Percentiles rank a stretch among this genome's conserved stretches.
Conservation (phyloP, 2,888 invertebrate species). For the Pristionchus maxplancki region DNA sequence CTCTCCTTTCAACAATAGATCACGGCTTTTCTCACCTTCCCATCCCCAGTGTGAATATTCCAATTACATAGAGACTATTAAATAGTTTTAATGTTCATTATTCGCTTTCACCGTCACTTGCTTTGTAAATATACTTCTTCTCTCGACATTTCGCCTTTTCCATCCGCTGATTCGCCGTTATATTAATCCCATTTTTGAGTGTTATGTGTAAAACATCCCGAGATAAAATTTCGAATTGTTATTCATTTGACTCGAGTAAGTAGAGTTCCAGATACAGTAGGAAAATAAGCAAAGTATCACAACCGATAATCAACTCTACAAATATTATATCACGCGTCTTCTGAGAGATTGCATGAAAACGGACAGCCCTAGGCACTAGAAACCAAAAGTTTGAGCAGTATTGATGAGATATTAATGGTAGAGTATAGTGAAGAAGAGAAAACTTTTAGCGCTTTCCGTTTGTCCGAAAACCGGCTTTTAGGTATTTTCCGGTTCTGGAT, state of each 20-base stretch:
- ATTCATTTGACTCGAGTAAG: not conserved
- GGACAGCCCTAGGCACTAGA: too few relatives aligned
- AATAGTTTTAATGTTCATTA: slow-evolving; percentile 26
- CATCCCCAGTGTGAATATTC: slow-evolving; percentile 33
- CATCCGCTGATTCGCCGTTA: slow-evolving; percentile 26
- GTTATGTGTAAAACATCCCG: slow-evolving; percentile 34
- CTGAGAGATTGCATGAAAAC: too few relatives aligned
- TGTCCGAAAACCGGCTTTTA: too few relatives aligned
- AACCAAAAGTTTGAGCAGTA: too few relatives aligned
- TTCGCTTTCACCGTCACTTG: slow-evolving; percentile 32
- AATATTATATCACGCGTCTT: slow-evolving; percentile 9
- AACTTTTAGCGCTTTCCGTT: too few relatives aligned
- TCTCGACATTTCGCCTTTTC: slow-evolving; percentile 41
- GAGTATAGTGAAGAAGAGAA: too few relatives aligned
- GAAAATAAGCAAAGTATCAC: slow-evolving; percentile 1
- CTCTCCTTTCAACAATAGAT: slow-evolving; percentile 33
- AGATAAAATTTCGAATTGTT: slow-evolving; percentile 29
- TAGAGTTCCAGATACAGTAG: slow-evolving; percentile 11
- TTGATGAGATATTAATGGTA: too few relatives aligned
- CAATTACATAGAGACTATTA: slow-evolving; percentile 3
- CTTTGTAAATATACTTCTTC: slow-evolving; percentile 5
- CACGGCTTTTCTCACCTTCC: slow-evolving; percentile 26
- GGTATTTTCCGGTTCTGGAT: too few relatives aligned
- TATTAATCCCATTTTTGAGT: not conserved
- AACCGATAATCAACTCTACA: not conserved